phyloP scores from a whole-genome alignment of 2,797 vertebrate species.

The Leucoraja ocellata region DNA sequence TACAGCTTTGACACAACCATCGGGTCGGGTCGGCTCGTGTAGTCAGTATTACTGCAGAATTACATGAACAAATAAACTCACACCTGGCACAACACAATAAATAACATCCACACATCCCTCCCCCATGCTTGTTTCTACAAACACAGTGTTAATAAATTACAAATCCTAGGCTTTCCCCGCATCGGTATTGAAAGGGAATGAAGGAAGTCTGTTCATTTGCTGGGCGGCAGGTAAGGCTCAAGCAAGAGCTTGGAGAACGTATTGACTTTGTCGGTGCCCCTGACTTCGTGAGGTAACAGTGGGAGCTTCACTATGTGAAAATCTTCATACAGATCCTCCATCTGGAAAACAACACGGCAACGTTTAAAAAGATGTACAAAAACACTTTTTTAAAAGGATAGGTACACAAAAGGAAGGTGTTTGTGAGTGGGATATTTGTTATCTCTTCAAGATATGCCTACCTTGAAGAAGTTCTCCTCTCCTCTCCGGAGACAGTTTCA shows the following conservation, averaged over 20 bases:
- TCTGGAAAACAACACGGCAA: conserved; percentile 54
- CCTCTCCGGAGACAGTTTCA: no score
- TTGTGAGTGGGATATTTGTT: no score
- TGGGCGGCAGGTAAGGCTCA: conserved; percentile 84
- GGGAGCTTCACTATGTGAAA: conserved; percentile 93
- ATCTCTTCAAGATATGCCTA: no score
- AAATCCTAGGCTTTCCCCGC: neutral
- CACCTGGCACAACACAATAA: neutral
- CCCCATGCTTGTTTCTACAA: neutral
- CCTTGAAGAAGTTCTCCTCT: no score
- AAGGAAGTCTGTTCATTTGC: conserved; percentile 57
- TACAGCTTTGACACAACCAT: neutral
- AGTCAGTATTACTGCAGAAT: neutral
- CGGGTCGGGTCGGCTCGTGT: neutral
- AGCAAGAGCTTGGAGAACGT: conserved; percentile 85
- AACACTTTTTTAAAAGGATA: no score
- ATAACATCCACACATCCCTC: neutral
- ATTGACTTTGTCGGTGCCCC: conserved; percentile 85
- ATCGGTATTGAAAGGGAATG: neutral
- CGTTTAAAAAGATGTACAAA: no score
- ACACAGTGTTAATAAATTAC: conserved; percentile 36
- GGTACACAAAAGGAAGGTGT: no score
- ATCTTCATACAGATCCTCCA: conserved; percentile 93
- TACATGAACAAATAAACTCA: neutral
- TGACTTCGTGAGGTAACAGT: conserved; percentile 84